These are phyloP conservation scores for Drosophila bunnanda DNA, from an alignment of 2,888 invertebrate species.

Conservation along the genomic window DNA sequence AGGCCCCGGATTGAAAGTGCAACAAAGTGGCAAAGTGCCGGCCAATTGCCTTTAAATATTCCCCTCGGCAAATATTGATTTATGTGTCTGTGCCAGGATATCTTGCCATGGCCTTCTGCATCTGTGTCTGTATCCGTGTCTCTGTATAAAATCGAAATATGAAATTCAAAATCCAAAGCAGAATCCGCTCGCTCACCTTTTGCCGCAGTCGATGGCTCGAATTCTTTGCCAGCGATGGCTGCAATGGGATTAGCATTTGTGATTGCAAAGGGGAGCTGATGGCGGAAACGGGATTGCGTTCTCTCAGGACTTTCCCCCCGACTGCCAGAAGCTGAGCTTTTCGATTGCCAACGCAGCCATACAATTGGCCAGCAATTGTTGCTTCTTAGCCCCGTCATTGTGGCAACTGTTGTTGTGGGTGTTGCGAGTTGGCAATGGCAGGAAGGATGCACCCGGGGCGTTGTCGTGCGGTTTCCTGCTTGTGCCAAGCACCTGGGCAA, in stretches of 20 bases:
- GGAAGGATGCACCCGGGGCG: conserved; percentile 36
- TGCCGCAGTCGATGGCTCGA: conserved; percentile 46
- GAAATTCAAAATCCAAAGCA: conserved; percentile 40
- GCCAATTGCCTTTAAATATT: conserved; percentile 55
- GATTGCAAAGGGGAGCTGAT: conserved; percentile 53
- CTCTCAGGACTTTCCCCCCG: conserved; percentile 25
- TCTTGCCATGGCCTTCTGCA: background rate
- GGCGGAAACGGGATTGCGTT: conserved; percentile 50
- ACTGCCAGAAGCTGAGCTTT: conserved; percentile 3
- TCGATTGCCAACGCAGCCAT: conserved; percentile 31
- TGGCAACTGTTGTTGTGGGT: conserved; percentile 25
- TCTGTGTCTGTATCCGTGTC: background rate
- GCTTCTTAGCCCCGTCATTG: conserved; percentile 36
- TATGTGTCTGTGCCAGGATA: conserved; percentile 38
- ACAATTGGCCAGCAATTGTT: conserved; percentile 69
- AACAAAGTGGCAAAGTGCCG: conserved; percentile 43
- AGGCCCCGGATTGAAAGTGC: conserved; percentile 30
- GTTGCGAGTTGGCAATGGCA: conserved; percentile 58
- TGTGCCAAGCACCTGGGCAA: conserved; percentile 50
- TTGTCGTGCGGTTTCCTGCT: conserved; percentile 62
- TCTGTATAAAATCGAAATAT: conserved; percentile 35
- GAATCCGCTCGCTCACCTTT: conserved; percentile 65
- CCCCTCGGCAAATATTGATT: conserved; percentile 70
- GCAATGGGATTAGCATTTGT: conserved; percentile 63
- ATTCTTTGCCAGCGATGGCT: conserved; percentile 45